Base-by-base conservation (phyloP, 2,888 invertebrate species). In the Selenia dentaria region DNA sequence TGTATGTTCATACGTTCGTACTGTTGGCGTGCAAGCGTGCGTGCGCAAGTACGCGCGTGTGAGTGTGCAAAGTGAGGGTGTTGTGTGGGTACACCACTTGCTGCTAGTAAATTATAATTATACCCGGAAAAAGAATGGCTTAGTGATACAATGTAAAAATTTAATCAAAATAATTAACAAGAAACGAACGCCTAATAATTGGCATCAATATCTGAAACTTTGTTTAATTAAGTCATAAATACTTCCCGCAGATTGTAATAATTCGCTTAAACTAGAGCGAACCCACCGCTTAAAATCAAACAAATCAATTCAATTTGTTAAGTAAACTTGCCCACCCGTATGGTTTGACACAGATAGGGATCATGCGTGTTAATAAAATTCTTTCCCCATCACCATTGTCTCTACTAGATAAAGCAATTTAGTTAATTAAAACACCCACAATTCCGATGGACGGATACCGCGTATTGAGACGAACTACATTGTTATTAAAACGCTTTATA, bases 371-470 rank as follows among this genome's bases (percentile, higher is more conserved):
- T 82, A 83, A 82, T 84, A 83, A 80, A 82, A 75, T 64, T 70
- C 41, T 33, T 72, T 78, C 79, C 83, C 79, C 75, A 77, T 76
- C 72, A 79, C 69, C 66, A 83, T 89, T 90, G 89, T 90, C 85
- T 88, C 78, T 73, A 43, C 24, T 61, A 82, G 88, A 89, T 90
- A 88, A 83, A 90, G 87, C 82, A 87, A 90, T 90, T 89, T 86
- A 86, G 77, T 83, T 89, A 89, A 90, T 90, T 90, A 90, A 83
- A 83, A 79, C 78, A 55, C 73, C 76, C 80, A 81, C 82, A 76
- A 76, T 57, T 51, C 34, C 43, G 34, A 22, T 39, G 45, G 51
- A 53, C 41, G 49, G 53, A 44, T 47, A 52, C 49, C 43, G 13
- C 67, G 70, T 67, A 79, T 78, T 79, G 74, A 79, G 79, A 82